Conservation (phyloP, 2,888 invertebrate species). For the Saturnia japonica region DNA sequence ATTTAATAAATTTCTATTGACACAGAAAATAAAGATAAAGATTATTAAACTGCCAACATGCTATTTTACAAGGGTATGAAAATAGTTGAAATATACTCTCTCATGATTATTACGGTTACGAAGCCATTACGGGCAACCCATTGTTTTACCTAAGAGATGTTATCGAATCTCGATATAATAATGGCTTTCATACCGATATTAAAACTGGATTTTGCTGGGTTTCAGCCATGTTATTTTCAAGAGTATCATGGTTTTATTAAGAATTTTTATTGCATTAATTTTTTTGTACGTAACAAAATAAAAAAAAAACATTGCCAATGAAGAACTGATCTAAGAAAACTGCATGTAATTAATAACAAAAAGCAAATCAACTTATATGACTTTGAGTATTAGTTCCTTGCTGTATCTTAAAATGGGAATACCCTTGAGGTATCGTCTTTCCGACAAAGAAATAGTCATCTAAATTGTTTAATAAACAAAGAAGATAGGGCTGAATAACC, state of each 20-base stretch:
- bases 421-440: no score
- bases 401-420: no score
- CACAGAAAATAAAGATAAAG: not conserved
- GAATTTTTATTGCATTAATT: not conserved
- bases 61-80: not conserved
- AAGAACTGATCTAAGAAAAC: no score
- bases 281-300: no score
- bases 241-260: not conserved
- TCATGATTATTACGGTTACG: not conserved
- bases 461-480: no score
- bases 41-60: not conserved
- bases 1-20: no score
- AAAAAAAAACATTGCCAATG: no score
- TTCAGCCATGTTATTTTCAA: not conserved
- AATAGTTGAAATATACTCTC: not conserved
- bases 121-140: not conserved
- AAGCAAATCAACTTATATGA: no score
- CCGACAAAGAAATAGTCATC: no score
- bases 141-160: constrained; percentile 1
- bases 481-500: no score
- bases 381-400: no score
- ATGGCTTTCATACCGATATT: not conserved
- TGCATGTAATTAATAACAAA: no score
- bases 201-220: not conserved
- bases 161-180: not conserved